These are phyloP conservation scores for Aphidoletes aphidimyza DNA, from an alignment of 2,888 invertebrate species.

Conservation along the genomic window DNA sequence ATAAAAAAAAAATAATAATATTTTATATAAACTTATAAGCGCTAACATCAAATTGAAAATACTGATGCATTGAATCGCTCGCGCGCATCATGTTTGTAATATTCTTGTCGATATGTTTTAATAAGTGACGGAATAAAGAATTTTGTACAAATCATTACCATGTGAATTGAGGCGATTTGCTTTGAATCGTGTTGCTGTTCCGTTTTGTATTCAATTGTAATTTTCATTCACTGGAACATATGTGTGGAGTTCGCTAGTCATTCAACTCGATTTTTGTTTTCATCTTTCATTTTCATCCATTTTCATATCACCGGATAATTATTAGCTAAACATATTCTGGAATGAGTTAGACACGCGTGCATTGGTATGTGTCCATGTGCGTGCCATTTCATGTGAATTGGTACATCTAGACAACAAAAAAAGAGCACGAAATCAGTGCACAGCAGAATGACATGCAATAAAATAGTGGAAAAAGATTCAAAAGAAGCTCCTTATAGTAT, in stretches of 20 bases:
- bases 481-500: neutral
- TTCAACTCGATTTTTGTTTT: neutral
- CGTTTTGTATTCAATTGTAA: neutral
- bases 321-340: neutral
- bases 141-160: slow-evolving; percentile 8
- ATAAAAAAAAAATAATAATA: too few species aligned
- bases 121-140: neutral
- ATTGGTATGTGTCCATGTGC: neutral
- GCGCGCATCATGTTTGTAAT: neutral
- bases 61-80: too few species aligned
- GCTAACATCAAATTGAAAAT: neutral
- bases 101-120: slow-evolving; percentile 25
- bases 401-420: slow-evolving; percentile 16
- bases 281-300: neutral
- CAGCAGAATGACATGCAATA: neutral
- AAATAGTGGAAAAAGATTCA: too few species aligned
- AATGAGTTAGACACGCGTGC: neutral
- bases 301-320: slow-evolving; percentile 12
- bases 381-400: slow-evolving; percentile 31
- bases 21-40: neutral
- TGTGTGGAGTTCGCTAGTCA: too few species aligned
- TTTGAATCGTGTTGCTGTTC: too few species aligned
- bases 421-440: too few species aligned
- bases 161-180: slow-evolving; percentile 40
- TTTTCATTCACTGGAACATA: neutral